phyloP scores from a whole-genome alignment of 2,113 vertebrate genomes.

The Cryptomyrus ogoouensis region DNA sequence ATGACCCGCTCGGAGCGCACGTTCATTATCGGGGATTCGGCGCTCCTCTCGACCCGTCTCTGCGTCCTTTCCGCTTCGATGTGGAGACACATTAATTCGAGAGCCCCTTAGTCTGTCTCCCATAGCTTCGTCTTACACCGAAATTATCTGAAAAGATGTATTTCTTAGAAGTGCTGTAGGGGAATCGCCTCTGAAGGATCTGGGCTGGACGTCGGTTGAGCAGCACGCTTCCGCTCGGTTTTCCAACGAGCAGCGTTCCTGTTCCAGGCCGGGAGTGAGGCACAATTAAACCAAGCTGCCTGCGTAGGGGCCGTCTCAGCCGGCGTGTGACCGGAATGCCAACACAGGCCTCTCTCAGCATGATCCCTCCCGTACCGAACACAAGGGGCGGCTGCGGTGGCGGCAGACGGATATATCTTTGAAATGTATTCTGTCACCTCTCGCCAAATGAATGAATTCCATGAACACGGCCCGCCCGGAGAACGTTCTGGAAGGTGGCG shows the following conservation, averaged over 20 bases:
- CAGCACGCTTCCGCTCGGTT: background rate
- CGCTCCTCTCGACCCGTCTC: background rate
- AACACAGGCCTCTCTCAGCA: conserved; percentile 31
- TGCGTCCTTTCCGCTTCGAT: background rate
- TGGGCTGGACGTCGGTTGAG: background rate
- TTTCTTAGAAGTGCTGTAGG: background rate
- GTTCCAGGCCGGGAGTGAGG: conserved; percentile 16
- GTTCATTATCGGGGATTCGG: conserved; percentile 17
- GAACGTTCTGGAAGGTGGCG: background rate
- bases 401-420: conserved; percentile 43
- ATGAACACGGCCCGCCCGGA: conserved; percentile 27
- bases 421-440: conserved; percentile 55
- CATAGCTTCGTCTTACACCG: background rate
- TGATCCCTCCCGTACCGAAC: background rate
- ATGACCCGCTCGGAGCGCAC: background rate
- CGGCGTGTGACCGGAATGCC: conserved; percentile 48
- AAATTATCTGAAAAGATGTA: background rate
- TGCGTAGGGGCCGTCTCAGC: conserved; percentile 47
- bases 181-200: background rate
- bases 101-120: background rate
- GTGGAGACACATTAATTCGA: background rate
- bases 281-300: conserved; percentile 36
- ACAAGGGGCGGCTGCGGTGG: conserved; percentile 27
- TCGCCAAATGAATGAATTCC: conserved; percentile 35
- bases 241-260: background rate